A percentile compares a stretch with the other conserved stretches of the same genome.
phyloP scores from a whole-genome alignment of 2,797 vertebrate species.

The Schizopygopsis pylzovi region DNA sequence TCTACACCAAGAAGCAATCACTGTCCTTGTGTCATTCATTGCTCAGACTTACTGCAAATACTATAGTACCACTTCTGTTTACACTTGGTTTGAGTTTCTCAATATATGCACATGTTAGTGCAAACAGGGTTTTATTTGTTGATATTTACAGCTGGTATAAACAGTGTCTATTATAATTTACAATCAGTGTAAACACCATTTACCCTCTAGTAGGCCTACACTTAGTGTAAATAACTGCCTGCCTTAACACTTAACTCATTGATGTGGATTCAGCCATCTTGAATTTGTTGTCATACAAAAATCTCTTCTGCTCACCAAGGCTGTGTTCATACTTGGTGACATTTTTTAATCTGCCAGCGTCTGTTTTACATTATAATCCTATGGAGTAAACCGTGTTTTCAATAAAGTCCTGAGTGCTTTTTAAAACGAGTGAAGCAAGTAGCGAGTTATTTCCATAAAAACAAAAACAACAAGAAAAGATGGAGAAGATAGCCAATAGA shows the following conservation, averaged over 20 bases:
- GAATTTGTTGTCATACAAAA: neutral
- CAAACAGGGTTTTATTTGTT: neutral
- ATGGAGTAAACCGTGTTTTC: too few relatives aligned
- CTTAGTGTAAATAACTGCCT: neutral
- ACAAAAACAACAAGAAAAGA: too few relatives aligned
- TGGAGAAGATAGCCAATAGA: too few relatives aligned
- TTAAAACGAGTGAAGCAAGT: too few relatives aligned
- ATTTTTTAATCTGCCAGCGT: too few relatives aligned
- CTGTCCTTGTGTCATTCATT: neutral
- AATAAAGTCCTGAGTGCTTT: too few relatives aligned
- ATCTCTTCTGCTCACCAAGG: neutral
- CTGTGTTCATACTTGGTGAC: too few relatives aligned
- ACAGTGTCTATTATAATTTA: neutral
- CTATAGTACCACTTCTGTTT: neutral
- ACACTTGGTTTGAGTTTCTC: neutral
- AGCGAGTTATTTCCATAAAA: too few relatives aligned
- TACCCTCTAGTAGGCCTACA: neutral
- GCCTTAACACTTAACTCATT: neutral
- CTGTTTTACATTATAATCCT: too few relatives aligned
- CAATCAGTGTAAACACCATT: neutral
- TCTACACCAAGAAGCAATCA: neutral
- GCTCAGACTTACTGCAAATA: neutral
- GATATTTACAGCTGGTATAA: neutral
- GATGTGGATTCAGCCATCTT: neutral
- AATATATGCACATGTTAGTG: neutral